These are phyloP conservation scores for Micronycteris hirsuta DNA, from an alignment of 2,113 vertebrate species.

Conservation along the genomic window DNA sequence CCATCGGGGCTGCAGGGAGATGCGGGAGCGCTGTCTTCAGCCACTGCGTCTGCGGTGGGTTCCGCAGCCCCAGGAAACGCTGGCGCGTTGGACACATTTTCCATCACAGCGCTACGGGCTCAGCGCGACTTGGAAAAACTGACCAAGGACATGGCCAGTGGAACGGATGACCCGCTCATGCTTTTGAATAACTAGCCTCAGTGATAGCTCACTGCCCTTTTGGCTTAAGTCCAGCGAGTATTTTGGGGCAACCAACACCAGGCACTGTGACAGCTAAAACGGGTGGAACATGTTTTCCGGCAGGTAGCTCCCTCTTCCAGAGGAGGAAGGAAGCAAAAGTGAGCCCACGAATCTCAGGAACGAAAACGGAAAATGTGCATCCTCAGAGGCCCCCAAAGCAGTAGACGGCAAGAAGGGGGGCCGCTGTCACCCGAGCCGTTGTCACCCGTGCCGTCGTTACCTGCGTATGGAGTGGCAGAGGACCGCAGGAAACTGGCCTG, in stretches of 20 bases:
- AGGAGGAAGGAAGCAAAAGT: accelerated
- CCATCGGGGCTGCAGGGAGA: neutral
- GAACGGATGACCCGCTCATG: accelerated
- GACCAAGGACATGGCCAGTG: neutral
- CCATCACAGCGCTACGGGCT: neutral
- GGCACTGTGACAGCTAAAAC: neutral
- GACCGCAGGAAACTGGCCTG: accelerated
- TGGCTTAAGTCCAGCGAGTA: neutral
- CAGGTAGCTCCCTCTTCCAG: neutral
- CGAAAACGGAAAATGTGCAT: neutral
- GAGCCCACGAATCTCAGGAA: too few relatives aligned
- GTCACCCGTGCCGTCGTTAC: neutral
- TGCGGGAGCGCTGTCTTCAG: neutral
- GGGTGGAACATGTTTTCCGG: accelerated
- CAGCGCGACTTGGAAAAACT: neutral
- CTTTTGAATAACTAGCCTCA: neutral
- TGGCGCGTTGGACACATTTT: accelerated
- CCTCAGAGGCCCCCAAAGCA: accelerated
- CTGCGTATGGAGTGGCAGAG: neutral
- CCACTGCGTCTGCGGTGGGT: accelerated
- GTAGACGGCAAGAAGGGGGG: accelerated
- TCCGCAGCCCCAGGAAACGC: neutral
- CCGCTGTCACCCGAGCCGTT: neutral
- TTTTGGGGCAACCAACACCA: too few relatives aligned
- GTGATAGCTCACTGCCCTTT: neutral